Conservation (phyloP, 2,113 vertebrate species). For the Hipposideros armiger region DNA sequence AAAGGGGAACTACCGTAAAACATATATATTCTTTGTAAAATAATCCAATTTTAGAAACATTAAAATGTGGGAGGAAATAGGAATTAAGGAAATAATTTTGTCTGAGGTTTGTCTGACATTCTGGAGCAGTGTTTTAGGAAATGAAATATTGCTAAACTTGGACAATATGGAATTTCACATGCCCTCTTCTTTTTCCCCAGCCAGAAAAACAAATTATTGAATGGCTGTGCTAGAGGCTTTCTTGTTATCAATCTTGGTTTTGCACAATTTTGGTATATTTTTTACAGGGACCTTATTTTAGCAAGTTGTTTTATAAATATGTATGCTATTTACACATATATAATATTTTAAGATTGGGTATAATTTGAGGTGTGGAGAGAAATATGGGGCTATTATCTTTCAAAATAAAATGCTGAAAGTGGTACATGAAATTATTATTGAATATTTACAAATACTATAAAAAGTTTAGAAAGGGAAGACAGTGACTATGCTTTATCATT, state of each 20-base stretch:
- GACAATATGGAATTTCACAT: neutral
- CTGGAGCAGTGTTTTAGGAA: constrained; percentile 30
- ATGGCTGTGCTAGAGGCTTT: neutral
- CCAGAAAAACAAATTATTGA: neutral
- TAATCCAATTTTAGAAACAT: constrained; percentile 49
- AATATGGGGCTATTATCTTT: neutral
- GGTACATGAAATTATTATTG: neutral
- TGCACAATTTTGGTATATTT: neutral
- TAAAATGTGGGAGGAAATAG: neutral
- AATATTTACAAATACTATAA: constrained; percentile 15
- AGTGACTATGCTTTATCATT: neutral
- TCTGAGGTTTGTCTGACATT: neutral
- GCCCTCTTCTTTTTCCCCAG: neutral
- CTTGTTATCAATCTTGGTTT: neutral
- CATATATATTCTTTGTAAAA: constrained; percentile 4
- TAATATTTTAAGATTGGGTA: constrained; percentile 12
- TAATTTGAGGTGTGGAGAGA: neutral
- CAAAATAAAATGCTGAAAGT: constrained; percentile 14
- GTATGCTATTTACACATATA: neutral
- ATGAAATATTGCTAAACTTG: constrained; percentile 5
- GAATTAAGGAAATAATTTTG: constrained; percentile 46
- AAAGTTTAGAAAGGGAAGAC: neutral
- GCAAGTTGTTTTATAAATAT: constrained; percentile 35
- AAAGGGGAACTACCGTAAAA: neutral
- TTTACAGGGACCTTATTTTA: neutral